Conservation (phyloP, 2,888 invertebrate genomes). For the Platynereis dumerilii region DNA sequence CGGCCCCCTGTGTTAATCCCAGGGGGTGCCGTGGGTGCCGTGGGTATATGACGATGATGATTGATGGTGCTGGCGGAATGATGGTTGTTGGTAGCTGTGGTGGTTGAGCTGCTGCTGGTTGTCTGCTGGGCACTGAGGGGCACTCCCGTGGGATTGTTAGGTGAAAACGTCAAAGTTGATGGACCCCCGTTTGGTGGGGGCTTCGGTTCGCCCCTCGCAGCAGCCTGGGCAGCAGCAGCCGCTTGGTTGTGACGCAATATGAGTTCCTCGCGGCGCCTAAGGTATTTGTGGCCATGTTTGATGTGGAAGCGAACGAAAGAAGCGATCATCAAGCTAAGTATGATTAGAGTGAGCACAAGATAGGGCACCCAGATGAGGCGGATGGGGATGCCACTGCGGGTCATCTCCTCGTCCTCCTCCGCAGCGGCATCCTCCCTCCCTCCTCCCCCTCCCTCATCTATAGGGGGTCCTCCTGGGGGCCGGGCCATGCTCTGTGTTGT, state of each 20-base stretch:
- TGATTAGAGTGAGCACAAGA: conserved; percentile 29
- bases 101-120: neutral
- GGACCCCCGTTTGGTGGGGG: neutral
- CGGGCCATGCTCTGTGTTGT: neutral
- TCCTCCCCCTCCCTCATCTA: conserved; percentile 14
- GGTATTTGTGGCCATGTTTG: conserved; percentile 41
- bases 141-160: conserved; percentile 8
- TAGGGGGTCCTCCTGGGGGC: neutral
- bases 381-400: conserved; percentile 28
- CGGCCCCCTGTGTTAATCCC: neutral
- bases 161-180: neutral
- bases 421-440: conserved; percentile 12
- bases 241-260: neutral
- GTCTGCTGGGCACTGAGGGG: conserved; percentile 9
- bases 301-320: conserved; percentile 38
- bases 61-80: neutral
- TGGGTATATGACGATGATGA: no score
- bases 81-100: neutral
- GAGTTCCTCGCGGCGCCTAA: conserved; percentile 22
- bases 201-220: neutral
- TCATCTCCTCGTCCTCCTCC: conserved; percentile 18
- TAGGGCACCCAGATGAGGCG: conserved; percentile 38
- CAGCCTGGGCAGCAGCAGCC: neutral
- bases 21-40: no score
- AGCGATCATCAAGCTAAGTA: conserved; percentile 32